Conservation (phyloP, 2,888 invertebrate species). For the Rhamnusium bicolor region DNA sequence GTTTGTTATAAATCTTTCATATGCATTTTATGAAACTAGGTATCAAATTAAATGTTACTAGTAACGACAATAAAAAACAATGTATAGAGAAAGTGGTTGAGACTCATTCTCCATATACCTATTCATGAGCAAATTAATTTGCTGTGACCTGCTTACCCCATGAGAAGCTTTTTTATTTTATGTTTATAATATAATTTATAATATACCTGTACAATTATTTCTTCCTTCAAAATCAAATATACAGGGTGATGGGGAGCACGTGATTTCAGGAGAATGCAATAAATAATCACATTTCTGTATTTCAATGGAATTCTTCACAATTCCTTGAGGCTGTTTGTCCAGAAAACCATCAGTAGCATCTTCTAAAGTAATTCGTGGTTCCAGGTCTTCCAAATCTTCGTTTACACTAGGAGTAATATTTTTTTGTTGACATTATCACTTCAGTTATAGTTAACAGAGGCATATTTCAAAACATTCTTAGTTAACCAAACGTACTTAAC, state of each 20-base stretch:
- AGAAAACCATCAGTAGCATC: slow-evolving; percentile 16
- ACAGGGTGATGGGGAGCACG: slow-evolving; percentile 68
- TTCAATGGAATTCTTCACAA: neutral
- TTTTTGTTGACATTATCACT: slow-evolving; percentile 32
- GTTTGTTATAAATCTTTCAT: too few species aligned
- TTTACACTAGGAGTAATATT: slow-evolving; percentile 26
- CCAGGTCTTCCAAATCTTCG: neutral
- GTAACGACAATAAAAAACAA: neutral
- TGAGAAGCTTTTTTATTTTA: neutral
- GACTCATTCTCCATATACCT: neutral
- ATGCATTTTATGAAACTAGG: neutral
- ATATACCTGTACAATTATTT: neutral
- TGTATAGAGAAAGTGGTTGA: neutral
- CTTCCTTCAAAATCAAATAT: slow-evolving; percentile 61
- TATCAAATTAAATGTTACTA: neutral
- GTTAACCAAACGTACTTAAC: neutral
- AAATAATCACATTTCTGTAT: slow-evolving; percentile 21
- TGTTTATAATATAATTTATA: neutral
- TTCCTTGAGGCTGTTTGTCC: neutral
- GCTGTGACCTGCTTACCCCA: neutral
- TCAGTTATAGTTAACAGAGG: slow-evolving; percentile 14
- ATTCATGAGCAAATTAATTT: neutral
- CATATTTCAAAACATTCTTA: slow-evolving; percentile 5
- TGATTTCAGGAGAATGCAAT: slow-evolving; percentile 65
- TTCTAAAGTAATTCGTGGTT: neutral